phyloP scores from a whole-genome alignment of 2,113 vertebrate species.

The Amia ocellicauda region DNA sequence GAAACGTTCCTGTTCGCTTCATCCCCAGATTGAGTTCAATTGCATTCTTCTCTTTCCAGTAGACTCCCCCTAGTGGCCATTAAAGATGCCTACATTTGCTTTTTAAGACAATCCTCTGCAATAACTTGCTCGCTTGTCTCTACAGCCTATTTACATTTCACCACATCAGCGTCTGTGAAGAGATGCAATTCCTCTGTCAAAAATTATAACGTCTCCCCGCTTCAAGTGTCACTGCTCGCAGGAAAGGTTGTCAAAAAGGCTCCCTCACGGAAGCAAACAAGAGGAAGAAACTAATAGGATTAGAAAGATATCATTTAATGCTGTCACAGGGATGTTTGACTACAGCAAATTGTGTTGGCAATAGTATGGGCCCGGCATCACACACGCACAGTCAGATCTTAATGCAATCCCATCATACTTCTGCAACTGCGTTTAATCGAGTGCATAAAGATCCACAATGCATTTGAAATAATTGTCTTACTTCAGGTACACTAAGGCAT shows the following conservation, averaged over 20 bases:
- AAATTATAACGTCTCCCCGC: conserved; percentile 29
- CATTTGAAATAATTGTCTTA: too few species aligned
- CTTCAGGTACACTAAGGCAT: too few species aligned
- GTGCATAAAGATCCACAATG: too few species aligned
- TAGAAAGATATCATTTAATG: conserved; percentile 36
- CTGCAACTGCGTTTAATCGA: neutral
- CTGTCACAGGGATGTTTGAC: conserved; percentile 27
- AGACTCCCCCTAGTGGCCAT: neutral
- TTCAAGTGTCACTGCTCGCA: conserved; percentile 28
- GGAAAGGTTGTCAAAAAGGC: conserved; percentile 33
- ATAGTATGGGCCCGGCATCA: neutral
- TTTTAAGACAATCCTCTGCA: neutral
- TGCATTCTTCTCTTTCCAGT: neutral
- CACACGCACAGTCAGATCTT: neutral
- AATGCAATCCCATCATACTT: neutral
- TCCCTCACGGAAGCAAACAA: conserved; percentile 33
- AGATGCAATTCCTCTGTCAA: conserved; percentile 34
- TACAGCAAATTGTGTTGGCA: conserved; percentile 12
- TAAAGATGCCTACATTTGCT: neutral
- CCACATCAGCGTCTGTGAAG: conserved; percentile 16
- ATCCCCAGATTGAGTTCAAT: too few species aligned
- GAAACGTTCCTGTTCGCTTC: too few species aligned
- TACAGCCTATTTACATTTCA: conserved; percentile 17
- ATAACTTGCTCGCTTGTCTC: neutral
- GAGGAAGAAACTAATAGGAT: conserved; percentile 32